Percentiles rank a stretch among this genome's conserved stretches.
Evolutionary conservation across 2,113 vertebrate species (phyloP).

Genomic region (Heterocephalus glaber): DNA sequence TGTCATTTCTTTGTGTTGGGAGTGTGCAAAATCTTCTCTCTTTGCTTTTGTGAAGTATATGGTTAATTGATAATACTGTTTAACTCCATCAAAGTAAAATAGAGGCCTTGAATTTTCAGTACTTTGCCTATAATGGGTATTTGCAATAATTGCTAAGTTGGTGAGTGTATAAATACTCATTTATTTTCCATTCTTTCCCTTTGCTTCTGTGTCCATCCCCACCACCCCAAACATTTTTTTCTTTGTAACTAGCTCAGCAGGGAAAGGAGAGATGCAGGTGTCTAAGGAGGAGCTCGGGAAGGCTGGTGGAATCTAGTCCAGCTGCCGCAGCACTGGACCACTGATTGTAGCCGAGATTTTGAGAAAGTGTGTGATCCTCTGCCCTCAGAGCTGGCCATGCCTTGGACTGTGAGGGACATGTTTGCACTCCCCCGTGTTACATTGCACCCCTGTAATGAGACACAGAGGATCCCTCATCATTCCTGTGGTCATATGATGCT

Average conservation of each 20-base stretch:
- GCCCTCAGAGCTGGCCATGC: not conserved
- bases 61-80: not conserved
- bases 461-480: not conserved
- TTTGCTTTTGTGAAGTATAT: not conserved
- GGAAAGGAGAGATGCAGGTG: constrained; percentile 46
- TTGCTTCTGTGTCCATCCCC: not conserved
- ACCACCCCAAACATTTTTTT: not conserved
- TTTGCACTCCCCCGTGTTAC: not conserved
- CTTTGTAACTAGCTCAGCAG: constrained; percentile 14
- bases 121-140: not conserved
- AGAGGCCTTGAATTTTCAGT: not conserved
- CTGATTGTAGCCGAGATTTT: not conserved
- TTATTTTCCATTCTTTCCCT: not conserved
- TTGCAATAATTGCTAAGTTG: not conserved
- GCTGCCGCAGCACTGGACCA: constrained; percentile 39
- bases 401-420: not conserved
- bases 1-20: not conserved
- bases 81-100: not conserved
- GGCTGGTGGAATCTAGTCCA: constrained; percentile 64
- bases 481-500: not conserved
- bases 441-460: not conserved
- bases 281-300: constrained; percentile 57
- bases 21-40: not conserved
- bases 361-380: not conserved
- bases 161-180: not conserved